Percentiles rank a stretch among this genome's conserved stretches.
These are phyloP conservation scores for Macaca mulatta DNA, from an alignment of 2,113 vertebrate genomes.

Conservation along the genomic window DNA sequence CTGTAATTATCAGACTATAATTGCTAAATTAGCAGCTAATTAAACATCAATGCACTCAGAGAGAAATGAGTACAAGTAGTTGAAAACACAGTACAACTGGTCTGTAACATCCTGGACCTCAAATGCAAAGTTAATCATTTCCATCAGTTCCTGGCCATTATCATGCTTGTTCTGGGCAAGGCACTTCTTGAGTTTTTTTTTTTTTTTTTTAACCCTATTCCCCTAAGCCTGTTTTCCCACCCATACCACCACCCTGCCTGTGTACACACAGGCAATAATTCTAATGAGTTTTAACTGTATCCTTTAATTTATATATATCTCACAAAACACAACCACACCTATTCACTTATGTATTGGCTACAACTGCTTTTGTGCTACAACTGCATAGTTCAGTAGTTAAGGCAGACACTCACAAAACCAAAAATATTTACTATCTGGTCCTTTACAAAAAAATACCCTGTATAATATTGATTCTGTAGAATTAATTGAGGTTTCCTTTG, in stretches of 20 bases:
- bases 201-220: neutral
- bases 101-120: neutral
- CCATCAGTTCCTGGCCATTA: neutral
- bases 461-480: neutral
- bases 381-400: neutral
- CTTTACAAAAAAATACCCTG: conserved; percentile 11
- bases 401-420: neutral
- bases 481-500: conserved; percentile 33
- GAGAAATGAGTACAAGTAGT: neutral
- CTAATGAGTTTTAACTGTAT: neutral
- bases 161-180: neutral
- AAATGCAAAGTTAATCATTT: neutral
- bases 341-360: neutral
- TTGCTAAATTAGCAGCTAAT: neutral
- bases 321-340: neutral
- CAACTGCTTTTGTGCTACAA: neutral
- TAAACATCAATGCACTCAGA: neutral
- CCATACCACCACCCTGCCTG: neutral
- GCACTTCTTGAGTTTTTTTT: neutral
- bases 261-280: neutral
- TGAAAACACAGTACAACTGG: neutral
- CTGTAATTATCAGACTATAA: neutral
- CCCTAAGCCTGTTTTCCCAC: neutral
- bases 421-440: conserved; percentile 45
- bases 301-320: neutral